These are phyloP conservation scores for Smithornis capensis DNA, from an alignment of 2,113 vertebrate species.

Conservation along the genomic window DNA sequence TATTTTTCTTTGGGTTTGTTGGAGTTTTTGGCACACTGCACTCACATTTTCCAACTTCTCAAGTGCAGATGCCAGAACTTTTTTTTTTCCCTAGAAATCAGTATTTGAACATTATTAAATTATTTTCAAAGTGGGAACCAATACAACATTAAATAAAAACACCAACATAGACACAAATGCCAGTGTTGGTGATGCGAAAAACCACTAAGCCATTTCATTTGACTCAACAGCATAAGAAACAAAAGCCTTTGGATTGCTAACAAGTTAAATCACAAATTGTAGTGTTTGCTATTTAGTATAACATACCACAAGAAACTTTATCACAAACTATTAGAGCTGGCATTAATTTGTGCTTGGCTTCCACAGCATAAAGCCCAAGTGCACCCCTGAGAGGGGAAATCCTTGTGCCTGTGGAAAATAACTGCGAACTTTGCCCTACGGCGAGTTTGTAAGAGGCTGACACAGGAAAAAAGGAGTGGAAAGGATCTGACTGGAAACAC, in stretches of 20 bases:
- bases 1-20: background rate
- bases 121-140: background rate
- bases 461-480: constrained; percentile 36
- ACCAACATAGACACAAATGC: background rate
- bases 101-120: background rate
- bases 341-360: constrained; percentile 8
- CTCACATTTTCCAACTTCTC: background rate
- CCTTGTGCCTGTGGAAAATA: constrained; percentile 36
- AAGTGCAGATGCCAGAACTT: background rate
- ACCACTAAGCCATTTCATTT: background rate
- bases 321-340: background rate
- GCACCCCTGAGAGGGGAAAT: constrained; percentile 28
- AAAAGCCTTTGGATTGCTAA: background rate
- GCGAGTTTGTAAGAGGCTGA: constrained; percentile 26
- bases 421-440: background rate
- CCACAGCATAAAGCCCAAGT: constrained; percentile 3
- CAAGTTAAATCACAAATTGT: background rate
- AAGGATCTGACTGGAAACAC: constrained; percentile 47
- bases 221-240: background rate
- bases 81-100: background rate
- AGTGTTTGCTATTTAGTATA: background rate
- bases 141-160: background rate
- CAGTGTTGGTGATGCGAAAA: background rate
- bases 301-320: constrained; percentile 3
- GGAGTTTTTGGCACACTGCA: background rate